Percentiles rank a stretch among this genome's conserved stretches.
These are phyloP conservation scores for Ormyrus pomaceus DNA, from an alignment of 2,888 invertebrate genomes.

Conservation along the genomic window DNA sequence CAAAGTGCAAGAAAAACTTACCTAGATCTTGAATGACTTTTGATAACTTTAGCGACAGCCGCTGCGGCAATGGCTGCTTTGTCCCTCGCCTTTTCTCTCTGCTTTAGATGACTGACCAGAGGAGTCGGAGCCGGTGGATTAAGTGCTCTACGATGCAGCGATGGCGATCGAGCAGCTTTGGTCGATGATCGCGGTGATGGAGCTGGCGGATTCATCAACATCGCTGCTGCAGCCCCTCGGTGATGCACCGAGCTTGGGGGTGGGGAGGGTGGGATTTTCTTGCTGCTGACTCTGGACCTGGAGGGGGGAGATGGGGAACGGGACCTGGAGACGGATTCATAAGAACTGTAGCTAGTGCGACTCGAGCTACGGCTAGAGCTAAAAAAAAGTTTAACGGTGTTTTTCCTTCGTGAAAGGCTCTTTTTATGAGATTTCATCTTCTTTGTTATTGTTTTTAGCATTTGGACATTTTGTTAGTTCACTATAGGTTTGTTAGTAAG, in stretches of 20 bases:
- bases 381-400: constrained; percentile 66
- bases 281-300: constrained; percentile 73
- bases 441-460: not conserved
- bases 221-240: constrained; percentile 76
- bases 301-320: constrained; percentile 76
- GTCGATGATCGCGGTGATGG: constrained; percentile 78
- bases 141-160: constrained; percentile 71
- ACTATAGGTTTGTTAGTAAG: no score
- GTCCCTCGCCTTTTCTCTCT: constrained; percentile 69
- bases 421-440: constrained; percentile 13
- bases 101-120: constrained; percentile 67
- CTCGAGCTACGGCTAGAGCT: constrained; percentile 77
- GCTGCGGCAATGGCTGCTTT: constrained; percentile 72
- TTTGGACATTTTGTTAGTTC: constrained; percentile 14
- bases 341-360: constrained; percentile 76
- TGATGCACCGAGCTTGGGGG: constrained; percentile 66
- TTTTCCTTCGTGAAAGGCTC: constrained; percentile 49
- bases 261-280: constrained; percentile 69
- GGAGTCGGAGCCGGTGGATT: constrained; percentile 74
- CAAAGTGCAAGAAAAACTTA: constrained; percentile 54
- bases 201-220: constrained; percentile 86
- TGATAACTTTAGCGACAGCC: constrained; percentile 73
- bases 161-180: constrained; percentile 65
- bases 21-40: constrained; percentile 73
- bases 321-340: constrained; percentile 76